Conservation (phyloP, 2,888 invertebrate species). For the Sacculina carcini region DNA sequence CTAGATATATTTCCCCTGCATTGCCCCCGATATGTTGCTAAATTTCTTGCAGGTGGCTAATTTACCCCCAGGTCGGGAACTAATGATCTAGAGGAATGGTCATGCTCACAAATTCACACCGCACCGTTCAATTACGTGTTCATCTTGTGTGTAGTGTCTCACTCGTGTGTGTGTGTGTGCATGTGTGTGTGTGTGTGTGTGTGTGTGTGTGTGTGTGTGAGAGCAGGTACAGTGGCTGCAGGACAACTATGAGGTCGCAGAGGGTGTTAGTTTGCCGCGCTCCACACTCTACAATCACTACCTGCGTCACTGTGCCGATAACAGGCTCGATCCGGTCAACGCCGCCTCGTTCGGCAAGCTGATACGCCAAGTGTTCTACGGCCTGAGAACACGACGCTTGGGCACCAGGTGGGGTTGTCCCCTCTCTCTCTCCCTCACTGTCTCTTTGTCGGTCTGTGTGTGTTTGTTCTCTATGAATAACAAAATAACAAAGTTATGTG, state of each 20-base stretch:
- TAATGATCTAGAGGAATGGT: too few species aligned
- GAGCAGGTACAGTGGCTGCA: slow-evolving; percentile 72
- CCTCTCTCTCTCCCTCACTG: background rate
- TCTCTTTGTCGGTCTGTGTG: background rate
- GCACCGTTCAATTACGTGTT: background rate
- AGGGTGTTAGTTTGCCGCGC: slow-evolving; percentile 70
- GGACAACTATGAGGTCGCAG: slow-evolving; percentile 94
- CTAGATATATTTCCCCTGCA: too few species aligned
- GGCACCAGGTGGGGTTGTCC: slow-evolving; percentile 47
- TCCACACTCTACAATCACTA: slow-evolving; percentile 94
- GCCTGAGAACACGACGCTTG: slow-evolving; percentile 69
- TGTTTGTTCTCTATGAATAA: background rate
- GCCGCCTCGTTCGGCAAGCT: slow-evolving; percentile 98
- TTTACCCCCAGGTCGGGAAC: too few species aligned
- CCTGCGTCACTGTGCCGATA: slow-evolving; percentile 67
- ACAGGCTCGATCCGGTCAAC: slow-evolving; percentile 92
- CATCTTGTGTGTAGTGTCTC: background rate
- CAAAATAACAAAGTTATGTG: too few species aligned
- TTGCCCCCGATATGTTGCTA: too few species aligned
- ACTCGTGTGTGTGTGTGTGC: background rate
- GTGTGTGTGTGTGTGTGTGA: background rate
- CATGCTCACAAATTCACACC: too few species aligned
- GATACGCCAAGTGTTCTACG: slow-evolving; percentile 90
- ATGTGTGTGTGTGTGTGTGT: background rate
- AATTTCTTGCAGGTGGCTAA: too few species aligned